Conservation (phyloP, 2,113 vertebrate species). For the Anolis carolinensis region DNA sequence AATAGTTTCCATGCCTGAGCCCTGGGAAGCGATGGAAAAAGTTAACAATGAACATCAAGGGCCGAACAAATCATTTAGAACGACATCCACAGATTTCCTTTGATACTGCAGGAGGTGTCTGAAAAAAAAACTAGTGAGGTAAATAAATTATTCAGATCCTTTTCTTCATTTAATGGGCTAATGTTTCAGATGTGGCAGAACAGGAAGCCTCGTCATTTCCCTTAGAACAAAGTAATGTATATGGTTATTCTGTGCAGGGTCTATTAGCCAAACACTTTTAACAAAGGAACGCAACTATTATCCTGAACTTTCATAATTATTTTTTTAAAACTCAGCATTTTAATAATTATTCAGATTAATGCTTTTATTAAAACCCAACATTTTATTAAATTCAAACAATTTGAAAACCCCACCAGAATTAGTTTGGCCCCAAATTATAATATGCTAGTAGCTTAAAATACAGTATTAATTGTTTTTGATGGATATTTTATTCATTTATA, state of each 20-base stretch:
- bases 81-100: constrained; percentile 70
- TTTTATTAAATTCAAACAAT: neutral
- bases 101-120: constrained; percentile 66
- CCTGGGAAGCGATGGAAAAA: neutral
- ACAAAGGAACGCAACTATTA: neutral
- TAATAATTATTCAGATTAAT: neutral
- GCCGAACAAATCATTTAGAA: constrained; percentile 68
- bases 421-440: neutral
- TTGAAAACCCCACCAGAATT: neutral
- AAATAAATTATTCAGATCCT: constrained; percentile 61
- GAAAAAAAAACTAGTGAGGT: constrained; percentile 58
- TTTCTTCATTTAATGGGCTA: constrained; percentile 58
- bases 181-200: constrained; percentile 60
- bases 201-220: constrained; percentile 73
- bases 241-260: neutral
- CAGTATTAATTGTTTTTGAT: neutral
- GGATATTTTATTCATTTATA: neutral
- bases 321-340: neutral
- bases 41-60: constrained; percentile 46
- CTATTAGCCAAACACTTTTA: neutral
- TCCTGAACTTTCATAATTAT: neutral
- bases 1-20: neutral
- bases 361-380: no score
- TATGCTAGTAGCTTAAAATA: neutral
- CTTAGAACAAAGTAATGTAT: constrained; percentile 21